Evolutionary conservation across 2,888 invertebrate genomes (phyloP).

Genomic region (Andrena hattorfiana): DNA sequence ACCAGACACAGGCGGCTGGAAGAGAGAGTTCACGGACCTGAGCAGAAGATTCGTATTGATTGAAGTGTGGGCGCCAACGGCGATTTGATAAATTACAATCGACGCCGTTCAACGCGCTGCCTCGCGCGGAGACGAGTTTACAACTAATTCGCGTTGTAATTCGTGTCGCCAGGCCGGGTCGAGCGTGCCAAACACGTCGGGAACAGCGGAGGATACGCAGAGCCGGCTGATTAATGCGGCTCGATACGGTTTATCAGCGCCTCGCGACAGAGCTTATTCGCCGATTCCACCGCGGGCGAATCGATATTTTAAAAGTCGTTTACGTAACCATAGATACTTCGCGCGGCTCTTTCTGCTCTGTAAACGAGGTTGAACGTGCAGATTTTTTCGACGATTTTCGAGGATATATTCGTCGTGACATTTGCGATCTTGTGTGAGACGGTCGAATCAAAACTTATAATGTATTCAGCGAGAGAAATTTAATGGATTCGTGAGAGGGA

Average conservation of each 20-base stretch:
- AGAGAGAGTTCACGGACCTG: conserved; percentile 56
- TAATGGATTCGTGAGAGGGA: too few relatives aligned
- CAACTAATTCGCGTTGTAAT: conserved; percentile 60
- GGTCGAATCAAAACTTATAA: too few relatives aligned
- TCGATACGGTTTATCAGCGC: conserved; percentile 54
- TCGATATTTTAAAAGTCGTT: conserved; percentile 6
- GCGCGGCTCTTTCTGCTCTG: too few relatives aligned
- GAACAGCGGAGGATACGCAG: conserved; percentile 26
- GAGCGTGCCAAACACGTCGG: conserved; percentile 27
- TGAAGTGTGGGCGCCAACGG: conserved; percentile 73
- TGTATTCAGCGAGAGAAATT: too few relatives aligned
- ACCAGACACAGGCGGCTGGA: background rate
- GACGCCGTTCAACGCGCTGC: conserved; percentile 55
- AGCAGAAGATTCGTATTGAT: conserved; percentile 72
- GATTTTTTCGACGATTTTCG: too few relatives aligned
- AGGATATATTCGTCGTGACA: too few relatives aligned
- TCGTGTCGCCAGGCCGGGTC: conserved; percentile 47
- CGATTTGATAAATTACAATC: conserved; percentile 70
- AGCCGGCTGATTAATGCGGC: conserved; percentile 56
- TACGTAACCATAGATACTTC: conserved; percentile 16
- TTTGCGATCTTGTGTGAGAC: too few relatives aligned
- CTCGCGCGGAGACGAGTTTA: conserved; percentile 27
- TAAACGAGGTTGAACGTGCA: too few relatives aligned
- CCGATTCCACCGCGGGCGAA: background rate
- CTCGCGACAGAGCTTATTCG: conserved; percentile 19